Evolutionary conservation across 2,797 vertebrate species (phyloP), one percentile per base, ranked within the genome.

Genomic region (Tragopan temminckii): DNA sequence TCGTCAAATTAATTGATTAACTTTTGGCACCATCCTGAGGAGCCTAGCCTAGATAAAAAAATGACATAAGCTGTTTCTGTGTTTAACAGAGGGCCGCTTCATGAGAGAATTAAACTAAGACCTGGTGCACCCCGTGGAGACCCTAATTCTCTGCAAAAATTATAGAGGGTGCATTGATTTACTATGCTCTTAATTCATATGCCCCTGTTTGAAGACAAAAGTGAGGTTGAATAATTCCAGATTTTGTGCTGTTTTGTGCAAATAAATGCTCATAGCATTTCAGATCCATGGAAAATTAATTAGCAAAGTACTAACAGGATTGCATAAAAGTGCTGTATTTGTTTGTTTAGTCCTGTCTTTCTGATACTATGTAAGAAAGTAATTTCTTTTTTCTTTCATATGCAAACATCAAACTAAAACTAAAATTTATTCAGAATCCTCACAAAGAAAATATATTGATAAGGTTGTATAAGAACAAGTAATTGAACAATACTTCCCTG

Each of bases 21-120:
- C 12, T 91, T 88, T 76, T 90, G 48, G 4, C 59, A 86, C 14
- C 21, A 80, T 93, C 13, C 19, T 46, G 43, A 69, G 20, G 12
- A 93, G 12, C 15, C 59, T 72, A 93, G 90, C 70, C 77, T 86
- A 67, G 77, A 46, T 52, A 72, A 83, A 81, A 81, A 93, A 79
- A 62, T 43, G 46, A 4, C n/a, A 74, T 55, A 71, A 92, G 36
- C 15, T 79, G 85, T 79, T 91, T 81, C 77, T 91, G 58, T 62
- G 59, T 55, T 72, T 86, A 88, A 84, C 42, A 79, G 59, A 72
- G 78, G 68, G 48, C 71, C 55, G 62, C n/a, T 70, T 95, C 46
- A 59, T 66, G 85, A 91, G 55, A 88, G 24, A 90, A 90, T 66
- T 75, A 43, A 93, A 48, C 7, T 77, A 75, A 64, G 45, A 75